A percentile compares a stretch with the other conserved stretches of the same genome.
Evolutionary conservation across 2,888 invertebrate species (phyloP).

Genomic region (Ophion ellenae): DNA sequence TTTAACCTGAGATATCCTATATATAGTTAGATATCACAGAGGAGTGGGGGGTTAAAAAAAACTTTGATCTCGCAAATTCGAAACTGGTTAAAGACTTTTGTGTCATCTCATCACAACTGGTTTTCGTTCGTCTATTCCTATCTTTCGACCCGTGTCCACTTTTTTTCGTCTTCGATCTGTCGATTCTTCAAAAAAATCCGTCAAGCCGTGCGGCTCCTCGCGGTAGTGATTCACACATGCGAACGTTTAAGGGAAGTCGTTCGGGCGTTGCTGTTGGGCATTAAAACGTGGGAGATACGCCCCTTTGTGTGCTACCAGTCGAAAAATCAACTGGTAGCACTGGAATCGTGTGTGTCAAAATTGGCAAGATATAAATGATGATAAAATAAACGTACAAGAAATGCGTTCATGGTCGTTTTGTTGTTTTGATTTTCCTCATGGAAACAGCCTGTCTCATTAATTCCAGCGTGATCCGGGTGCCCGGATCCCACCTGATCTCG

Average conservation of each 20-base stretch:
- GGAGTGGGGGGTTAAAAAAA: neutral
- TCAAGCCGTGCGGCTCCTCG: neutral
- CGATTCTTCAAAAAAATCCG: constrained; percentile 4
- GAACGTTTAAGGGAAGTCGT: too few species aligned
- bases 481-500: constrained; percentile 16
- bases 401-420: constrained; percentile 8
- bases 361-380: constrained; percentile 13
- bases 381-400: neutral
- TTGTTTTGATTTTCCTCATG: constrained; percentile 24
- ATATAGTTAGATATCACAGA: neutral
- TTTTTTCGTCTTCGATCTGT: neutral
- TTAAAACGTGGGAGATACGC: too few species aligned
- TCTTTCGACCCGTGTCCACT: neutral
- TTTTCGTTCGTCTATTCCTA: neutral
- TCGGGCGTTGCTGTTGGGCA: too few species aligned
- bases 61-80: neutral
- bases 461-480: constrained; percentile 43
- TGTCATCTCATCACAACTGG: neutral
- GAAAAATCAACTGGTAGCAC: too few species aligned
- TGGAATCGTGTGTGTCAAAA: neutral
- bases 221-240: neutral
- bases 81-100: neutral
- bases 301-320: too few species aligned
- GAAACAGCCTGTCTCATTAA: constrained; percentile 9
- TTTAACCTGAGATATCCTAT: too few species aligned